Conservation (phyloP, 2,888 invertebrate species). For the Cataglyphis livida region DNA sequence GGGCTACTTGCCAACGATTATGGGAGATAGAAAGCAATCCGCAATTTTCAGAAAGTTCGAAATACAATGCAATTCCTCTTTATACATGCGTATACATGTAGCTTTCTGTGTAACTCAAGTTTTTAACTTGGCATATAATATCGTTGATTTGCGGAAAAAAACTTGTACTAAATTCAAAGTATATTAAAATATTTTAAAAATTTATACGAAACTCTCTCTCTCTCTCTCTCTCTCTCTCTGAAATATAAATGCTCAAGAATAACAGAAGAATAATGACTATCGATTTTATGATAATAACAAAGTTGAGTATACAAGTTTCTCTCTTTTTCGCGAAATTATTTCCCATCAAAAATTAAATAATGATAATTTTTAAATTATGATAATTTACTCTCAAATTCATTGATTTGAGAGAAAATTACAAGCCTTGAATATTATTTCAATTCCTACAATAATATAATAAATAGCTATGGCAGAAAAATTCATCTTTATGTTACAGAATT, state of each 20-base stretch:
- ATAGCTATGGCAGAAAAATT: not conserved
- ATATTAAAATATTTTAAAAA: constrained; percentile 11
- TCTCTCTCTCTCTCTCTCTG: too few species aligned
- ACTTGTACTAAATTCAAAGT: constrained; percentile 6
- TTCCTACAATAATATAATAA: not conserved
- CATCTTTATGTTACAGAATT: not conserved
- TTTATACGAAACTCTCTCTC: not conserved
- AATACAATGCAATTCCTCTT: constrained; percentile 50
- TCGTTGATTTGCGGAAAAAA: constrained; percentile 18
- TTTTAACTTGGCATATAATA: constrained; percentile 35
- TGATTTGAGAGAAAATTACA: not conserved
- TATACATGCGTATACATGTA: not conserved
- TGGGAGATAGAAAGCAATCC: constrained; percentile 53
- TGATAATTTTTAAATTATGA: not conserved
- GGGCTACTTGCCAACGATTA: constrained; percentile 52
- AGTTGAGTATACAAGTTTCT: not conserved
- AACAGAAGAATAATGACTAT: not conserved
- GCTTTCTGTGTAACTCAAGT: constrained; percentile 22
- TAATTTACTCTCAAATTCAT: not conserved
- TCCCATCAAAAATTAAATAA: not conserved
- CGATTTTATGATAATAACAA: not conserved
- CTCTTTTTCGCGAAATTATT: not conserved
- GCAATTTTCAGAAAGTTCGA: constrained; percentile 53
- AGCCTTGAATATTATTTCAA: not conserved
- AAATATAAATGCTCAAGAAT: not conserved